Conservation (phyloP, 2,888 invertebrate species). For the Aphidoletes aphidimyza region DNA sequence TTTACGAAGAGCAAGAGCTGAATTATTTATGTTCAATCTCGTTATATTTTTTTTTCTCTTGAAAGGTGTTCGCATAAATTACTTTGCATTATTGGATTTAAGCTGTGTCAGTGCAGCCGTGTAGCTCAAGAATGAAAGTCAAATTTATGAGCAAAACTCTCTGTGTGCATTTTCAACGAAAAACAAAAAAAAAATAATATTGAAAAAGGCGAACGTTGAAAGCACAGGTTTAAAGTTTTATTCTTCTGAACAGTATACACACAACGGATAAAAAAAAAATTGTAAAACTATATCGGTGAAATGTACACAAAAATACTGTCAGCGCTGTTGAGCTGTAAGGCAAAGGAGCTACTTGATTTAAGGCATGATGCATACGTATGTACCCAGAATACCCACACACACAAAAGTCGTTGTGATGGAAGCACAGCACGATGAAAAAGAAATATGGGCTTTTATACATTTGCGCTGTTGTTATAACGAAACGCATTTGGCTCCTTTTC, state of each 20-base stretch:
- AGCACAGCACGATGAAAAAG: neutral
- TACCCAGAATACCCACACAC: neutral
- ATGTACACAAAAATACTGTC: slow-evolving; percentile 17
- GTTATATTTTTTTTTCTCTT: no score
- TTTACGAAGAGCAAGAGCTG: neutral
- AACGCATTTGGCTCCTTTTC: neutral
- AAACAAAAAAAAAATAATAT: neutral
- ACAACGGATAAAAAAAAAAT: no score
- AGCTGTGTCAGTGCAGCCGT: neutral
- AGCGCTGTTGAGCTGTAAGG: neutral
- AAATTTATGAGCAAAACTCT: slow-evolving; percentile 20
- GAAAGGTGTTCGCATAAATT: slow-evolving; percentile 51
- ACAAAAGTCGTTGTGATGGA: neutral
- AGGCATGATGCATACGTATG: neutral
- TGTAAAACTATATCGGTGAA: slow-evolving; percentile 6
- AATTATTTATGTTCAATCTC: slow-evolving; percentile 51
- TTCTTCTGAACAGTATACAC: neutral
- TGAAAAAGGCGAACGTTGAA: neutral
- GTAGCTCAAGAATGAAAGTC: slow-evolving; percentile 10
- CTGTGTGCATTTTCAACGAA: neutral
- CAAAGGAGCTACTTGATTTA: slow-evolving; percentile 45
- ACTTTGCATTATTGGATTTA: slow-evolving; percentile 44
- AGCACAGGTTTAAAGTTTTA: slow-evolving; percentile 45
- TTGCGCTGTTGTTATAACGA: neutral
- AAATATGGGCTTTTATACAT: neutral